These are phyloP conservation scores for Cardinalis cardinalis DNA, from an alignment of 2,113 vertebrate genomes.

Conservation along the genomic window DNA sequence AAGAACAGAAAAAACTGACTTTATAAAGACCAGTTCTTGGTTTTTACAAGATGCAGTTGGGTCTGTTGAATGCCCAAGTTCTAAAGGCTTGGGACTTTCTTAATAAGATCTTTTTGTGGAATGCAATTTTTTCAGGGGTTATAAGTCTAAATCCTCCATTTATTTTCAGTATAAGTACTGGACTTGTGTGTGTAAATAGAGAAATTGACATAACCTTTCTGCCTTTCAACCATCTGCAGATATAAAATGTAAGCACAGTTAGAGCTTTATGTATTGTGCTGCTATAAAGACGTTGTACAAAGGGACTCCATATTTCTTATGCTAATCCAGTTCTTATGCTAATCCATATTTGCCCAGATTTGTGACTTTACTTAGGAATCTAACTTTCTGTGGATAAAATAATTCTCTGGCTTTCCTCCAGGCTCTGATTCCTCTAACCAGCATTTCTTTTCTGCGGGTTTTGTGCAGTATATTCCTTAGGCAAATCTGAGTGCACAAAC, in stretches of 20 bases:
- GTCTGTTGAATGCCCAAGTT: not conserved
- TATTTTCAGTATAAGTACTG: conserved; percentile 17
- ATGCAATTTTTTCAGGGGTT: not conserved
- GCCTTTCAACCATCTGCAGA: not conserved
- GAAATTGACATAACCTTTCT: conserved; percentile 39
- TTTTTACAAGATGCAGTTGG: not conserved
- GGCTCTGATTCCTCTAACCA: not conserved
- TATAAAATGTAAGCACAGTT: not conserved
- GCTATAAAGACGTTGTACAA: not conserved
- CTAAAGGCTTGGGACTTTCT: not conserved
- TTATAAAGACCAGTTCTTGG: not conserved
- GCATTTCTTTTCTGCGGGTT: not conserved
- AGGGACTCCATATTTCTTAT: not conserved
- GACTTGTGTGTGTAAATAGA: not conserved
- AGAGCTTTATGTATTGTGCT: conserved; percentile 21
- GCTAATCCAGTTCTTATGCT: conserved; percentile 28
- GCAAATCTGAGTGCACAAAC: not conserved
- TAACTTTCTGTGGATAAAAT: conserved; percentile 10
- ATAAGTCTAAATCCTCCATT: conserved; percentile 11
- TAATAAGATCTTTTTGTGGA: not conserved
- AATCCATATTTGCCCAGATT: conserved; percentile 36
- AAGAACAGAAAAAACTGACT: not conserved
- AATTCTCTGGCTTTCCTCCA: conserved; percentile 16
- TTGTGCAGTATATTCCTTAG: not conserved
- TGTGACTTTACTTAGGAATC: not conserved